Conservation (phyloP, 2,888 invertebrate species). For the Melanchra persicariae region DNA sequence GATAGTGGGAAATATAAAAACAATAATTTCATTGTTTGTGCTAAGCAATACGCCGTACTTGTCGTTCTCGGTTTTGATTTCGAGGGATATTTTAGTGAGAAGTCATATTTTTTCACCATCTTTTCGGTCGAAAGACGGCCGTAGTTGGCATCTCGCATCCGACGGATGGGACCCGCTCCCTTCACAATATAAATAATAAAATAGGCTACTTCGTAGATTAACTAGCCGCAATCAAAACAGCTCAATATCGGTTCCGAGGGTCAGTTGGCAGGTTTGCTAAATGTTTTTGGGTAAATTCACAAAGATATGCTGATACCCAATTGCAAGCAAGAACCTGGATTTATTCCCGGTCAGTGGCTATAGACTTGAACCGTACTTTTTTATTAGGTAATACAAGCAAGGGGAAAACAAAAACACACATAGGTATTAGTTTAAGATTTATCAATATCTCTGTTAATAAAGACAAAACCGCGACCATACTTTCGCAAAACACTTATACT, state of each 20-base stretch:
- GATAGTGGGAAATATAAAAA: slow-evolving; percentile 74
- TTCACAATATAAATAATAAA: no score
- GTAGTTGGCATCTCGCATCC: background rate
- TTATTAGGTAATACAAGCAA: no score
- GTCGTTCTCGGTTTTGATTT: slow-evolving; percentile 62
- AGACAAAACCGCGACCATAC: background rate
- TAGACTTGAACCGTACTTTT: background rate
- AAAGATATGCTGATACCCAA: background rate
- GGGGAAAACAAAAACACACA: no score
- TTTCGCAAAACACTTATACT: no score
- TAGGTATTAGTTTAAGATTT: no score
- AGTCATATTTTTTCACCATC: background rate
- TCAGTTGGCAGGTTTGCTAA: no score
- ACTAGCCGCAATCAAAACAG: no score
- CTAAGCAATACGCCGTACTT: slow-evolving; percentile 67
- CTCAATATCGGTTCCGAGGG: no score
- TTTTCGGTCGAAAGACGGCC: background rate
- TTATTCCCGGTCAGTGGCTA: background rate
- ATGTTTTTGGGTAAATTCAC: background rate
- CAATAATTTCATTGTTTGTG: slow-evolving; percentile 72
- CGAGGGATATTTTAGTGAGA: slow-evolving; percentile 38
- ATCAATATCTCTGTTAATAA: background rate
- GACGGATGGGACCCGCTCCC: no score
- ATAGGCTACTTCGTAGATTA: background rate
- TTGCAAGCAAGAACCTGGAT: background rate